Evolutionary conservation across 2,797 vertebrate genomes (phyloP), one percentile per base, ranked within the genome.

Genomic region (Mionectes olivaceus): DNA sequence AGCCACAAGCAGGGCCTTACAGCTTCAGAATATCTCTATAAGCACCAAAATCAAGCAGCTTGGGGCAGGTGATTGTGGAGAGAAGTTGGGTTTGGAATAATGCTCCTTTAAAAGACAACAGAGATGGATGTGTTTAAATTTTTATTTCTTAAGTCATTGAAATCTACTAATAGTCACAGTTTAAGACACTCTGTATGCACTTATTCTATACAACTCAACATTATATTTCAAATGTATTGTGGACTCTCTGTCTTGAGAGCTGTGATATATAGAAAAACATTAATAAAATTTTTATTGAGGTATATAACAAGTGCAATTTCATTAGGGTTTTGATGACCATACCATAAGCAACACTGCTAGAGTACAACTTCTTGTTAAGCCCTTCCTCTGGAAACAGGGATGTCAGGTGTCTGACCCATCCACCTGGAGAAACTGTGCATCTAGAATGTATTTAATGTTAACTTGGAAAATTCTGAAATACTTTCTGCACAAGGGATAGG

Each of bases 41-140:
- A 97, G 93, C 94, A 97, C 91, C 97, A 97, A 90, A 98, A 98
- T 57, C 95, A 98, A 37, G 96, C 93, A 19, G 98, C 98, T 95
- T 98, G 98, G 90, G 96, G 97, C 93, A 98, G 97, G 93, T 99
- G 98, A 89, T 98, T 98, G 91, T 92, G 97, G 97, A 98, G 98
- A 96, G 98, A 96, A 56, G 96, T 50, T 57, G 98, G 97, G 69
- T 98, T 98, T 96, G 97, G 94, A 89, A 96, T 93, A 96, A 98
- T 97, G 92, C 97, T 98, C 95, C 97, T 98, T 83, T 50, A 79
- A 96, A 94, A 95, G 46, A 95, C 22, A 83, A 96, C 84, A 96
- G 49, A 96, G 76, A 94, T 39, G 37, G 22, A 56, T 33, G 87
- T 79, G 44, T 75, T 94, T 39, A 83, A 49, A 43, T 47, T 60